Conservation (phyloP, 2,113 vertebrate genomes). For the Gila orcuttii region DNA sequence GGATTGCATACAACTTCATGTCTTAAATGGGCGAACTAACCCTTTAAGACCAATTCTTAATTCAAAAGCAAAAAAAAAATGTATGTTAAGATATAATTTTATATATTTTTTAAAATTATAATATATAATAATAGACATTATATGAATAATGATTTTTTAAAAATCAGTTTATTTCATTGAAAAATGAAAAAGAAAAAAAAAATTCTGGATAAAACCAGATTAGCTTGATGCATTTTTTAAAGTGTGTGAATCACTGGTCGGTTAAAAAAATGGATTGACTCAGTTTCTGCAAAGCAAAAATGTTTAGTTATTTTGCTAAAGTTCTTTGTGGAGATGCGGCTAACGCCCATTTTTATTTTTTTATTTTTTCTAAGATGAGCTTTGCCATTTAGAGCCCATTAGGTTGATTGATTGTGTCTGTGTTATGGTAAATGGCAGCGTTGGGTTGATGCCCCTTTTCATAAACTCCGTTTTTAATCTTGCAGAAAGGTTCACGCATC, state of each 20-base stretch:
- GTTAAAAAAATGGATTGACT: slow-evolving; percentile 28
- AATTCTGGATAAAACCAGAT: not conserved
- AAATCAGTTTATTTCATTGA: no score
- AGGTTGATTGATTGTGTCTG: slow-evolving; percentile 52
- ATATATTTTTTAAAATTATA: no score
- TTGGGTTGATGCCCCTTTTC: slow-evolving; percentile 45
- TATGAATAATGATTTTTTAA: no score
- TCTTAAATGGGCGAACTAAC: no score
- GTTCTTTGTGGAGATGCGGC: not conserved
- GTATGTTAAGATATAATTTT: not conserved
- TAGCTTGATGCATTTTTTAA: not conserved
- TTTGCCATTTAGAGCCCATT: slow-evolving; percentile 54
- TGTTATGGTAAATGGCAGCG: slow-evolving; percentile 42
- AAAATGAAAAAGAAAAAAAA: no score
- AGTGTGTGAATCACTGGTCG: slow-evolving; percentile 2
- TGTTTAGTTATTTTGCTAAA: not conserved
- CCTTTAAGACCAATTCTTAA: not conserved
- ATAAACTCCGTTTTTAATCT: slow-evolving; percentile 54
- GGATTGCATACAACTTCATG: no score
- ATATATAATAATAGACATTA: no score
- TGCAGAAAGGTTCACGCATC: slow-evolving; percentile 47
- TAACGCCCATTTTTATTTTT: not conserved
- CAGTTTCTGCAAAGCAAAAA: not conserved
- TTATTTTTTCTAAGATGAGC: slow-evolving; percentile 37
- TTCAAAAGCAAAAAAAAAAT: no score